These are phyloP conservation scores for Nanorana parkeri DNA, from an alignment of 2,113 vertebrate species.

Conservation along the genomic window DNA sequence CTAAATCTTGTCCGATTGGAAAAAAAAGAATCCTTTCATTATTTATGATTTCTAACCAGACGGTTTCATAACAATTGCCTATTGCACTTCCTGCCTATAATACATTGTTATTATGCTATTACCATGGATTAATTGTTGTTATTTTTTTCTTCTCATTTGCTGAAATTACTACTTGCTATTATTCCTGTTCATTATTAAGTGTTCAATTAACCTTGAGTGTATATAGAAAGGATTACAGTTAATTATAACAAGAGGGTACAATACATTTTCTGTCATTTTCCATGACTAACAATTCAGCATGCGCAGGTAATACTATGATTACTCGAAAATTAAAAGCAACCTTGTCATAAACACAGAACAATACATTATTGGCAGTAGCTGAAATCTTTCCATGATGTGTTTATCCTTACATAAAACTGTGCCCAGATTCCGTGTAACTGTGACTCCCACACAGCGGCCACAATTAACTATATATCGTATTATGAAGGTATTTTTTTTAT, in stretches of 20 bases:
- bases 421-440: constrained; percentile 8
- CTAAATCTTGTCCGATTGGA: neutral
- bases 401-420: constrained; percentile 16
- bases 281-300: constrained; percentile 46
- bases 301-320: constrained; percentile 50
- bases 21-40: neutral
- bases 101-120: constrained; percentile 12
- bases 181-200: constrained; percentile 39
- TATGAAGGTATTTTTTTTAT: neutral
- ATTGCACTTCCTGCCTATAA: neutral
- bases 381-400: constrained; percentile 53
- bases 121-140: constrained; percentile 9
- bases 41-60: neutral
- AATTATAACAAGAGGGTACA: constrained; percentile 47
- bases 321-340: constrained; percentile 43
- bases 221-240: constrained; percentile 51
- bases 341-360: constrained; percentile 49
- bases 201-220: constrained; percentile 39
- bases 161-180: constrained; percentile 25
- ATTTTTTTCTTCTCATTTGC: constrained; percentile 25
- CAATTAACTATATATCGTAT: constrained; percentile 27
- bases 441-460: constrained; percentile 17
- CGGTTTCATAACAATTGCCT: neutral
- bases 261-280: constrained; percentile 47
- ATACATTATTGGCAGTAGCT: constrained; percentile 11